phyloP scores from a whole-genome alignment of 2,888 invertebrate species.

The Adela reaumurella region DNA sequence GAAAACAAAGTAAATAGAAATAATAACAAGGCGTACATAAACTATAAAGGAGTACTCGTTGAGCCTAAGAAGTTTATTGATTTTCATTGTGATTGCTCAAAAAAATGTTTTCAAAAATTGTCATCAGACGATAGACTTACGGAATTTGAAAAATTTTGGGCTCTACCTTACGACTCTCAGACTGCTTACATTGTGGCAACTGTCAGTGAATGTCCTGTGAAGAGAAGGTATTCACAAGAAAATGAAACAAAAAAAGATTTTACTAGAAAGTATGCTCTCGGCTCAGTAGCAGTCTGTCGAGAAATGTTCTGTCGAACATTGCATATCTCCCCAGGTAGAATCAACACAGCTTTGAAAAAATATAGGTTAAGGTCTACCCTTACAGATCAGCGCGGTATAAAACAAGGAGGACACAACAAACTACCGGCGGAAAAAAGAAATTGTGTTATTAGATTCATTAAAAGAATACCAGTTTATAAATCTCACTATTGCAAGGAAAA shows the following conservation, averaged over 20 bases:
- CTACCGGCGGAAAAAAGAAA: slow-evolving; percentile 1
- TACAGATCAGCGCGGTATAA: neutral
- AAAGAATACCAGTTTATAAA: slow-evolving; percentile 1
- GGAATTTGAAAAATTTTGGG: slow-evolving; percentile 2
- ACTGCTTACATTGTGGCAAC: slow-evolving; percentile 1
- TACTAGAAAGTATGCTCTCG: neutral
- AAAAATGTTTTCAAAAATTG: slow-evolving; percentile 1
- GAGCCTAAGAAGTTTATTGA: slow-evolving; percentile 1
- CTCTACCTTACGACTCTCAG: neutral
- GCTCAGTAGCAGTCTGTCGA: neutral
- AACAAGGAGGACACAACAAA: slow-evolving; percentile 1
- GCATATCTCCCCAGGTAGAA: slow-evolving; percentile 1
- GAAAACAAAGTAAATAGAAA: slow-evolving; percentile 2
- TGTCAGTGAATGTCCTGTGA: neutral
- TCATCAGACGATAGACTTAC: neutral
- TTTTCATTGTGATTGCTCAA: slow-evolving; percentile 1
- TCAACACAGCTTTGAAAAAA: slow-evolving; percentile 1
- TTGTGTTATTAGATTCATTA: slow-evolving; percentile 1
- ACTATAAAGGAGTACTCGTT: neutral
- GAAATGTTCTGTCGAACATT: slow-evolving; percentile 2
- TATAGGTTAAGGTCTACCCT: neutral
- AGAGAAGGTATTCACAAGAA: neutral
- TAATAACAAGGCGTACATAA: slow-evolving; percentile 1
- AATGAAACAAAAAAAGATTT: slow-evolving; percentile 1
- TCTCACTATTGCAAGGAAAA: slow-evolving; percentile 2